phyloP scores from a whole-genome alignment of 2,797 vertebrate species.

The Coreius guichenoti region DNA sequence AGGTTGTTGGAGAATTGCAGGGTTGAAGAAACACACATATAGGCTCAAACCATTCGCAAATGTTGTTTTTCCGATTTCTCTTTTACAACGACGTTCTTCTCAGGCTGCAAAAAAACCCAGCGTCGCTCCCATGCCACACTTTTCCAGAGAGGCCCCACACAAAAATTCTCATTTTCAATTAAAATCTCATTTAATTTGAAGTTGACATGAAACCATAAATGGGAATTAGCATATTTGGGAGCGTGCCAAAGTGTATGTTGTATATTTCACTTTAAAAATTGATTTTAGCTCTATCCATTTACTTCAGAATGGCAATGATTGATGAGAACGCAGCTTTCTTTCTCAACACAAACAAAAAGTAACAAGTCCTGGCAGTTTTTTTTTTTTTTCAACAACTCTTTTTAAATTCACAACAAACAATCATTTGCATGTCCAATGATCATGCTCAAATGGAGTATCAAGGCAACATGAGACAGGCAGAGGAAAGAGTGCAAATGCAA shows the following conservation, averaged over 20 bases:
- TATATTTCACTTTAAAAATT: constrained; percentile 88
- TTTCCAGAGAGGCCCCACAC: constrained; percentile 80
- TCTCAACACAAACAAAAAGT: constrained; percentile 47
- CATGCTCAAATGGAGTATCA: constrained; percentile 45
- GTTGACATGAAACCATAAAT: constrained; percentile 98
- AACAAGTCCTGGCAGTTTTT: constrained; percentile 28
- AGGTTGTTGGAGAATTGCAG: constrained; percentile 89
- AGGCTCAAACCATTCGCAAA: constrained; percentile 86
- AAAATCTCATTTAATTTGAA: constrained; percentile 98
- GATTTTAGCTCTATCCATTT: constrained; percentile 76
- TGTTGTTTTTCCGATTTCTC: constrained; percentile 86
- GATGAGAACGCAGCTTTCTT: constrained; percentile 59
- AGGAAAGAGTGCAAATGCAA: constrained; percentile 20
- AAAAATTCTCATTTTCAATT: constrained; percentile 91
- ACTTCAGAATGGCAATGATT: constrained; percentile 82
- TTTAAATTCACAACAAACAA: constrained; percentile 55
- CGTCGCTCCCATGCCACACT: constrained; percentile 86
- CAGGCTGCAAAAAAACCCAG: constrained; percentile 57
- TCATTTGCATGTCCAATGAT: constrained; percentile 53
- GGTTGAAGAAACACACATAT: constrained; percentile 76
- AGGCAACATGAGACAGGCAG: constrained; percentile 37
- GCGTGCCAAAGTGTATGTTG: constrained; percentile 85
- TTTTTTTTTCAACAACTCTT: constrained; percentile 34
- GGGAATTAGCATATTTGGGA: constrained; percentile 98
- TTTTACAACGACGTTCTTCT: constrained; percentile 70